phyloP scores from a whole-genome alignment of 2,113 vertebrate genomes.

The Salvelinus sp. region DNA sequence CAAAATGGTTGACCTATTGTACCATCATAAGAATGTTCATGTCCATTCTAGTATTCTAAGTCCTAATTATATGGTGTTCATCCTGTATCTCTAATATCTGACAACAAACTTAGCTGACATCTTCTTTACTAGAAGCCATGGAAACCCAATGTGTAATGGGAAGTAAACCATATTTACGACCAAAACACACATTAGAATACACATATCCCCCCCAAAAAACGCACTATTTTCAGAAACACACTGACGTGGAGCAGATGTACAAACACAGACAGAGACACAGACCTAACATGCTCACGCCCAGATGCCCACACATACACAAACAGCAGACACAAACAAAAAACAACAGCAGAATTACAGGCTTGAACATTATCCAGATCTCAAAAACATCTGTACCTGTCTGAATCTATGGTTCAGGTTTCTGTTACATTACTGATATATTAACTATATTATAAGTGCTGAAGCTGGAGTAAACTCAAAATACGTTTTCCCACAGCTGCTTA shows the following conservation, averaged over 20 bases:
- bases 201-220: conserved; percentile 28
- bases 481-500: neutral
- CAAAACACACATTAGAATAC: conserved; percentile 17
- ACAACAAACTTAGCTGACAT: neutral
- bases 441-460: neutral
- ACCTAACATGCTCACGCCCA: conserved; percentile 41
- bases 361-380: neutral
- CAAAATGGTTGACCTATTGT: too few relatives aligned
- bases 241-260: conserved; percentile 37
- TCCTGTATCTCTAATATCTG: neutral
- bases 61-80: neutral
- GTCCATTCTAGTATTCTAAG: too few relatives aligned
- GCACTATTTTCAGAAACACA: conserved; percentile 18
- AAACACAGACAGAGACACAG: neutral
- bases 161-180: too few relatives aligned
- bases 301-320: conserved; percentile 7
- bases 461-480: neutral
- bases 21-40: too few relatives aligned
- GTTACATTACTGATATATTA: neutral
- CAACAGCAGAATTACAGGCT: neutral
- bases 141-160: too few relatives aligned
- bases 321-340: neutral
- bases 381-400: neutral
- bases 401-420: neutral
- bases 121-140: neutral